Conservation (phyloP, 2,113 vertebrate genomes). For the Chlamydotis undulata region DNA sequence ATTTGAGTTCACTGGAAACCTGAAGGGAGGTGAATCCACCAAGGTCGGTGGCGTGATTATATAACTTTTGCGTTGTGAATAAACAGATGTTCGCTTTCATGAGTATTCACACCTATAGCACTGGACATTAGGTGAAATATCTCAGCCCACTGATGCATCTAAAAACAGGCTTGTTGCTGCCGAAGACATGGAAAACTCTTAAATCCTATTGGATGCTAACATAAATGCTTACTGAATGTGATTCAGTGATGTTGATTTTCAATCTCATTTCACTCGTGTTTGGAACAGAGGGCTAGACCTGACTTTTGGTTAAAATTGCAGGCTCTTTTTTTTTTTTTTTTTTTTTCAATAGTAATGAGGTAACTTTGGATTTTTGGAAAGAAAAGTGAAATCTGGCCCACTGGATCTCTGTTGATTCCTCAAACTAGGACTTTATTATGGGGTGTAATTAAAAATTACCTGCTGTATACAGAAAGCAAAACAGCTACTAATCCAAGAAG, state of each 20-base stretch:
- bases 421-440: not conserved
- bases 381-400: not conserved
- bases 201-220: not conserved
- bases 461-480: not conserved
- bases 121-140: conserved; percentile 1
- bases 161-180: not conserved
- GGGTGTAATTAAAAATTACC: not conserved
- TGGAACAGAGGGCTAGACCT: not conserved
- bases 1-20: conserved; percentile 22
- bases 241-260: not conserved
- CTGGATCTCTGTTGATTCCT: not conserved
- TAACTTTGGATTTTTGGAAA: not conserved
- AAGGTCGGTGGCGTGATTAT: conserved; percentile 28
- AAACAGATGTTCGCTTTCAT: conserved; percentile 49
- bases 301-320: not conserved
- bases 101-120: conserved; percentile 33
- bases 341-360: not conserved
- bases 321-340: fast-evolving
- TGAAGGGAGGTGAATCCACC: conserved; percentile 3
- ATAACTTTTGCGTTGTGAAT: conserved; percentile 23
- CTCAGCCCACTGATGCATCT: not conserved
- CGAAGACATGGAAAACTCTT: not conserved
- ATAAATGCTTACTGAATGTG: not conserved
- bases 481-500: not conserved
- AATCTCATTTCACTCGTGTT: not conserved